Evolutionary conservation across 2,888 invertebrate genomes (phyloP), one percentile per base, ranked within the genome.

Genomic region (Zhengitettix transpicula): DNA sequence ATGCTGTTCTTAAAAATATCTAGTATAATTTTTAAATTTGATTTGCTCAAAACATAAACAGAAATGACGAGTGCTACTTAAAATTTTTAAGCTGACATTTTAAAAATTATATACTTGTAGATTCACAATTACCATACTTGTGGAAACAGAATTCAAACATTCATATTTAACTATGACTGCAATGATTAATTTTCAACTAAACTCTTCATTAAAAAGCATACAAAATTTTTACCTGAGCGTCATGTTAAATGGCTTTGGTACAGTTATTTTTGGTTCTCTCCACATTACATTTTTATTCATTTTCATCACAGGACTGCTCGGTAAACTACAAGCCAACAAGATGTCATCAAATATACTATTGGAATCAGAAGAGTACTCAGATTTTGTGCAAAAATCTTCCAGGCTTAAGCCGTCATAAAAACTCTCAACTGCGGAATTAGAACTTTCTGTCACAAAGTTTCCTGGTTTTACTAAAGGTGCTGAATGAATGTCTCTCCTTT

Each of bases 201-300:
- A 28, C 3, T 28, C 28, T 28, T 28, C 2, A 28, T 5, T 28
- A 5, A 28, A 47, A 47, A 14, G 16, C n/a, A 16, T 17, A 40
- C 17, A 40, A 52, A 40, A 61, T 5, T n/a, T 62, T 67, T 73
- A 84, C 85, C 84, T 81, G 65, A 82, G 76, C 1, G 83, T 83
- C 78, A 85, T 84, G 71, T 80, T 80, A 69, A 85, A 85, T 2
- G 85, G 83, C 69, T 82, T 82, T 0, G 84, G 82, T 60, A 83
- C 74, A 0, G 84, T 84, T 17, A 81, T 73, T 70, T 64, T 69
- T 65, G 64, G 62, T 44, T 62, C 63, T 51, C 57, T 61, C 65
- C 64, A 65, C 3, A 60, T 64, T 9, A 64, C 64, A 57, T 55
- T 62, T 58, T 64, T 65, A 28, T 17, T 53, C 9, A 56, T 56